phyloP scores from a whole-genome alignment of 2,113 vertebrate genomes.

The Forbesichthys papilliferus region DNA sequence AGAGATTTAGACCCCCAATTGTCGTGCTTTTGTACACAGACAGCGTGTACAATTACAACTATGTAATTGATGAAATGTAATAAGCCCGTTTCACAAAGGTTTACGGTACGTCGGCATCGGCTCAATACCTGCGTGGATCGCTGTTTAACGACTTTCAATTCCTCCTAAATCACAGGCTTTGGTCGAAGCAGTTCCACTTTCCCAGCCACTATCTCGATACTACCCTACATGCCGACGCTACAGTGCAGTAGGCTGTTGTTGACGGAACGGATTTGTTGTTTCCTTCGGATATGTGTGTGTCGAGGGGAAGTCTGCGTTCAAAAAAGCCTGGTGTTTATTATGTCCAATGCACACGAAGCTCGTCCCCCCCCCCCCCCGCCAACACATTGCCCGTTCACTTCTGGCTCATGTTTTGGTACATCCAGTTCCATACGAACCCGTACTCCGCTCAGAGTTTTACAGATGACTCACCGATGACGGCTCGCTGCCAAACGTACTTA shows the following conservation, averaged over 20 bases:
- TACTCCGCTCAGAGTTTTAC: conserved; percentile 39
- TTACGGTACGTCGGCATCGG: conserved; percentile 26
- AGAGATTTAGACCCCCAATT: conserved; percentile 5
- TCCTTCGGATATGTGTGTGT: background rate
- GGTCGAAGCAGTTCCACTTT: background rate
- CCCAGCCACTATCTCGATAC: background rate
- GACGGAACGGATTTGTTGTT: conserved; percentile 17
- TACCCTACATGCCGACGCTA: background rate
- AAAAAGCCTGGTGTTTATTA: conserved; percentile 9
- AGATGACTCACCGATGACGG: conserved; percentile 61
- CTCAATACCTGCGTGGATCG: background rate
- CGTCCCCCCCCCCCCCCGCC: conserved; percentile 2
- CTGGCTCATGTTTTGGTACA: conserved; percentile 70
- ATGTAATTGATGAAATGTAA: conserved; percentile 46
- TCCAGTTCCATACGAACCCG: conserved; percentile 35
- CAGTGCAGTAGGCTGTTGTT: background rate
- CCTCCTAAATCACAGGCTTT: background rate
- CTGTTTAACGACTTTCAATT: background rate
- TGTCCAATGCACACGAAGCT: conserved; percentile 33
- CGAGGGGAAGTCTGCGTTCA: conserved; percentile 5
- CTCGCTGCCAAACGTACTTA: conserved; percentile 21
- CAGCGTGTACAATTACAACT: conserved; percentile 3
- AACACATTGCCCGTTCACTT: conserved; percentile 47
- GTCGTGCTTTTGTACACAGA: conserved; percentile 33
- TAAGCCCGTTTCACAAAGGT: conserved; percentile 50